Evolutionary conservation across 2,888 invertebrate genomes (phyloP).

Genomic region (Pyrocoelia pectoralis): DNA sequence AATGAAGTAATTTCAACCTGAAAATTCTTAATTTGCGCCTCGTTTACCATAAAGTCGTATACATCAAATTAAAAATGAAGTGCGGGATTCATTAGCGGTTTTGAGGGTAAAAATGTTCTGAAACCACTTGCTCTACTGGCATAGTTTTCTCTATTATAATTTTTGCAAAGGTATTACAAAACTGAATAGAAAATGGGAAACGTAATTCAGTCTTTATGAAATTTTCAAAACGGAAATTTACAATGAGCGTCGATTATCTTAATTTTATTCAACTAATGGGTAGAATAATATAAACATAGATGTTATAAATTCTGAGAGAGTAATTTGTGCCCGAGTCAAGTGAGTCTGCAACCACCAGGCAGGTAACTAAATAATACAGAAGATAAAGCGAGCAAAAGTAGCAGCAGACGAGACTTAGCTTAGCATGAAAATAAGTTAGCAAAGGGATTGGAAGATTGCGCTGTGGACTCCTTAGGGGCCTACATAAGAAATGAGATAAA

Average conservation of each 20-base stretch:
- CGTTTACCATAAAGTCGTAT: too few relatives aligned
- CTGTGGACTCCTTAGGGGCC: conserved; percentile 49
- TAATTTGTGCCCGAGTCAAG: conserved; percentile 43
- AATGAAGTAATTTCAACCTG: too few relatives aligned
- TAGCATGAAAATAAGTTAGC: conserved; percentile 50
- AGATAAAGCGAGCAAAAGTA: conserved; percentile 49
- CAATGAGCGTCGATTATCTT: conserved; percentile 18
- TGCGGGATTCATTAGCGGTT: too few relatives aligned
- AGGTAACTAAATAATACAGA: conserved; percentile 52
- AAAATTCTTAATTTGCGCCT: too few relatives aligned
- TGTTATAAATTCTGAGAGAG: conserved; percentile 43
- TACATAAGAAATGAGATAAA: conserved; percentile 55
- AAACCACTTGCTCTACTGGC: too few relatives aligned
- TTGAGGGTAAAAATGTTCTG: too few relatives aligned
- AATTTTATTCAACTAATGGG: conserved; percentile 24
- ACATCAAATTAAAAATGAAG: too few relatives aligned
- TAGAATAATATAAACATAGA: conserved; percentile 34
- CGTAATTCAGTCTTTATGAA: neutral
- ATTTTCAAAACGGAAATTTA: neutral
- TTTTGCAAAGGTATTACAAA: too few relatives aligned
- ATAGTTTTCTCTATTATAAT: too few relatives aligned
- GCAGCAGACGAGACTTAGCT: conserved; percentile 49
- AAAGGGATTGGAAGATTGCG: conserved; percentile 54
- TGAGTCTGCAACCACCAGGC: conserved; percentile 44
- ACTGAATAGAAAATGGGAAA: too few relatives aligned